Conservation (phyloP, 2,888 invertebrate species). For the Harmothoe impar region DNA sequence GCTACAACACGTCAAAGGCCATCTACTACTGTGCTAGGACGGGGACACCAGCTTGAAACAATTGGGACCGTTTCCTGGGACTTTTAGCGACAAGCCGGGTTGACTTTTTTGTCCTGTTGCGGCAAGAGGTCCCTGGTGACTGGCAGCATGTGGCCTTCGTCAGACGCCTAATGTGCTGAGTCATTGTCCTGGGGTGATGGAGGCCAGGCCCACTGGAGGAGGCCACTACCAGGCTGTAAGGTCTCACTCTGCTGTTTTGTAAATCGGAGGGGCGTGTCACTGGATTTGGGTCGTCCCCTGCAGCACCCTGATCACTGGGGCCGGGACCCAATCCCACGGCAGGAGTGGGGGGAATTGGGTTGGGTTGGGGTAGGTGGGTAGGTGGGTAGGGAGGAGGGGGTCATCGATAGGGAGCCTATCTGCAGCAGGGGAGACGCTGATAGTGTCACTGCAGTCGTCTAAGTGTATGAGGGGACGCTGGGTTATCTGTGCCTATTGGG, state of each 20-base stretch:
- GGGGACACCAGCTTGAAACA: no score
- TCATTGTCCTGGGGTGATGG: constrained; percentile 58
- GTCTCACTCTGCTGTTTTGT: constrained; percentile 55
- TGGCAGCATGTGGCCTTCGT: constrained; percentile 50
- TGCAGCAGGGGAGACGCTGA: neutral
- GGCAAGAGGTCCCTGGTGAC: neutral
- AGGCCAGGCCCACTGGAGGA: constrained; percentile 44
- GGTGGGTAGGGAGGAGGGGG: neutral
- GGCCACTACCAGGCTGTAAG: constrained; percentile 7
- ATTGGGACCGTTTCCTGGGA: neutral
- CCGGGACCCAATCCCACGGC: neutral
- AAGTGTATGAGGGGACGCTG: neutral
- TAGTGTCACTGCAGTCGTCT: neutral
- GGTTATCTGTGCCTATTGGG: no score
- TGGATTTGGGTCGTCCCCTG: neutral
- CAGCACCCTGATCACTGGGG: neutral
- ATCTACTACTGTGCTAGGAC: no score
- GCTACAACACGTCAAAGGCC: no score
- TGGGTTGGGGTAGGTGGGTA: no score
- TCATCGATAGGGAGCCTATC: neutral
- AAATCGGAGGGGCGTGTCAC: constrained; percentile 56
- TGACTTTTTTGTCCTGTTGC: constrained; percentile 23
- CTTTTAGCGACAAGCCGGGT: neutral
- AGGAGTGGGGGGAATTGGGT: neutral
- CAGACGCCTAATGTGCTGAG: constrained; percentile 41